Evolutionary conservation across 2,113 vertebrate genomes (phyloP), one percentile per base, ranked within the genome.

Genomic region (Ascaphus truei): DNA sequence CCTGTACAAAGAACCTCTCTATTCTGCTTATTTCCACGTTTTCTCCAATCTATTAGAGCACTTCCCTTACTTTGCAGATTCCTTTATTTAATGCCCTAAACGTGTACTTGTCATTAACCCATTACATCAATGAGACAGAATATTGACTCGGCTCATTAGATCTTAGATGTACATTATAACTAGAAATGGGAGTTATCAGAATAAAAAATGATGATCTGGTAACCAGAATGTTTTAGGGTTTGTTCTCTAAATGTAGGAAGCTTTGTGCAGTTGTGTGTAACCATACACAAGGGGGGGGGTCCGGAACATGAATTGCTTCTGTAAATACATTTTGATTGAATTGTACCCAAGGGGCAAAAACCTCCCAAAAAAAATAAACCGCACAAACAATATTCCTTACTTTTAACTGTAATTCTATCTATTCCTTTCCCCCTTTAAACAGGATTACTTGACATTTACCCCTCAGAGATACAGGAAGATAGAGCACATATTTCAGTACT

Each of bases 371-470:
- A 10, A 22, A 53, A 63, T 39, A 39, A 20, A 37, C 33, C 43
- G 9, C 22, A n/a, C 43, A 33, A 63, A 34, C 62, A 64, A 64
- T 18, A 23, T 52, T 22, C 30, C 48, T 41, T 39, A 39, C 26
- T 63, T 36, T 22, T 47, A 55, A 16, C 2, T 50, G 66, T 59
- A 58, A 59, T 36, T 48, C 66, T 36, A 27, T 68, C 43, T 59
- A 36, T 59, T 68, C 30, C 39, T 51, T 39, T 71, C 13, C 27
- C 33, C 16, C 43, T 53, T 45, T 41, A 52, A 71, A 30, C 10
- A 29, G 68, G 56, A 41, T 62, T 55, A 71, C 68, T 55, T 71
- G 57, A 62, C 68, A 41, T 53, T 30, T 47, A 60, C 33, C 34
- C 23, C 33, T 10, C 67, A 48, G 36, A 5, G 43, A 47, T 45